These are phyloP conservation scores for Anastrepha ludens DNA, from an alignment of 1,140 invertebrate genomes.

Conservation along the genomic window DNA sequence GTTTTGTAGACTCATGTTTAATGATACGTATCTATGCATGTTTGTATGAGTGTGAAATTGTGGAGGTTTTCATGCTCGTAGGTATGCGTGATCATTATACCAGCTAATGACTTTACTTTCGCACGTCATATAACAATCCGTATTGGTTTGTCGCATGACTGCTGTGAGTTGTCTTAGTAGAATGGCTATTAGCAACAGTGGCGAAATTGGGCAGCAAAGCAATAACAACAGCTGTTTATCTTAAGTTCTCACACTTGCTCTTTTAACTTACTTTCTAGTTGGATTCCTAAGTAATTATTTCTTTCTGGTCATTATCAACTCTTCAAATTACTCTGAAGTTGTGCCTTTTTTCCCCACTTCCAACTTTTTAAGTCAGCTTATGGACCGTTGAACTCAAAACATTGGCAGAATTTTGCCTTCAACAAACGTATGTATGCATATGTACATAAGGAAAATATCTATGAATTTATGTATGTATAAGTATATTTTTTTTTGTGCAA, in stretches of 20 bases:
- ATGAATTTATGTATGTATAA: too few relatives aligned
- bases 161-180: not conserved
- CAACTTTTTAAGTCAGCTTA: too few relatives aligned
- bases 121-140: not conserved
- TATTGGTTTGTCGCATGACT: not conserved
- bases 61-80: not conserved
- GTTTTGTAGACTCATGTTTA: too few relatives aligned
- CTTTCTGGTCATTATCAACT: not conserved
- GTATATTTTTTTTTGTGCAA: too few relatives aligned
- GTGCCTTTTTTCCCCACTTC: not conserved
- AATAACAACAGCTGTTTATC: not conserved
- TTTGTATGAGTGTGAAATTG: not conserved
- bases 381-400: too few relatives aligned
- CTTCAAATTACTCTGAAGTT: not conserved
- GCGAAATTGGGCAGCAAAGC: not conserved
- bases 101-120: not conserved
- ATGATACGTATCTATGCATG: too few relatives aligned
- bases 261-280: not conserved
- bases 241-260: not conserved
- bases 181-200: conserved; percentile 16
- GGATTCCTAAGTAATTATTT: not conserved
- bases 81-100: not conserved
- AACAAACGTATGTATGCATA: too few relatives aligned
- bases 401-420: too few relatives aligned
- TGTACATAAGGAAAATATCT: too few relatives aligned